These are phyloP conservation scores for Spinibarbus caldwelli DNA, from an alignment of 2,797 vertebrate species.

Conservation along the genomic window DNA sequence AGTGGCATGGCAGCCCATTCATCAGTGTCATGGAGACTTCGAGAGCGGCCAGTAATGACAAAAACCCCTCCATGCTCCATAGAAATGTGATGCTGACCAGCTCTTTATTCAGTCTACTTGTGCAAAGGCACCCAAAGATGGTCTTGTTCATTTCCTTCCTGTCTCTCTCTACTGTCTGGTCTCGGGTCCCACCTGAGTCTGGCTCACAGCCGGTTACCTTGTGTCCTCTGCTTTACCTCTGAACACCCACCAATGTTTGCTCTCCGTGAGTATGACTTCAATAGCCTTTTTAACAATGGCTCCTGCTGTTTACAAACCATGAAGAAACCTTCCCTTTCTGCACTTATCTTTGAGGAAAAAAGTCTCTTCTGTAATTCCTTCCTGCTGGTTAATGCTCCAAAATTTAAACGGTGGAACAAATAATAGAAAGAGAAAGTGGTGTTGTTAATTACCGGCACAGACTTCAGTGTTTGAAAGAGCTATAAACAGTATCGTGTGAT, in stretches of 20 bases:
- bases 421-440: constrained; percentile 13
- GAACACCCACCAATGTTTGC: constrained; percentile 31
- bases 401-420: constrained; percentile 7
- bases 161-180: not conserved
- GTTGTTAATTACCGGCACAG: constrained; percentile 1
- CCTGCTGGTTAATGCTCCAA: constrained; percentile 4
- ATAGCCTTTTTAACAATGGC: constrained; percentile 36
- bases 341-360: constrained; percentile 4
- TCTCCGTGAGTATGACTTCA: constrained; percentile 44
- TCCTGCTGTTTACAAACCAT: constrained; percentile 42
- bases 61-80: constrained; percentile 12
- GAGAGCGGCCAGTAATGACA: constrained; percentile 15
- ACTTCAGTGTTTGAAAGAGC: not conserved
- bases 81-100: constrained; percentile 29
- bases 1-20: constrained; percentile 75
- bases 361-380: not conserved
- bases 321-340: constrained; percentile 17
- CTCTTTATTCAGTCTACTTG: not conserved
- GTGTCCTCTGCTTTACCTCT: constrained; percentile 50
- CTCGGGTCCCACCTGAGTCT: not conserved
- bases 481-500: constrained; percentile 6
- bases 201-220: constrained; percentile 14
- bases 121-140: constrained; percentile 9
- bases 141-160: constrained; percentile 5
- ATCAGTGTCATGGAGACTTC: constrained; percentile 65